Evolutionary conservation across 2,888 invertebrate species (phyloP).

Genomic region (Drosophila diplacantha): DNA sequence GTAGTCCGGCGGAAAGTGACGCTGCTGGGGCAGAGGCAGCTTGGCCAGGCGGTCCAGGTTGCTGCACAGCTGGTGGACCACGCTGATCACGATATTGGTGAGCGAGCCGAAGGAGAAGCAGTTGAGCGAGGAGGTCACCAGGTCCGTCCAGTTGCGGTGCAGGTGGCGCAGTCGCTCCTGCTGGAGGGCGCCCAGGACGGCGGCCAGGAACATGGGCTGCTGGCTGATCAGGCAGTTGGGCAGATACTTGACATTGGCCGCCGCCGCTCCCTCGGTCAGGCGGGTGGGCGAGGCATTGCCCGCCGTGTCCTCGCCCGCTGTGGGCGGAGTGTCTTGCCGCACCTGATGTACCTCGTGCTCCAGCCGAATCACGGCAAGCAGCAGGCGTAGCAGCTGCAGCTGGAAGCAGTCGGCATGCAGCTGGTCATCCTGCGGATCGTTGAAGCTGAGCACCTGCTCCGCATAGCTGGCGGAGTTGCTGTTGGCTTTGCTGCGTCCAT

Average conservation of each 20-base stretch:
- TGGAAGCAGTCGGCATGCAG: slow-evolving; percentile 85
- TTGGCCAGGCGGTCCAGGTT: slow-evolving; percentile 84
- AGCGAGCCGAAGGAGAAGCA: slow-evolving; percentile 86
- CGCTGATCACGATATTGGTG: slow-evolving; percentile 86
- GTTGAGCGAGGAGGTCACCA: slow-evolving; percentile 88
- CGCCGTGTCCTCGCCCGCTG: slow-evolving; percentile 53
- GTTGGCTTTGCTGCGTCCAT: slow-evolving; percentile 47
- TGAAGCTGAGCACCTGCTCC: slow-evolving; percentile 86
- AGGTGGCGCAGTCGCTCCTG: slow-evolving; percentile 84
- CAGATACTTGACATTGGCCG: slow-evolving; percentile 80
- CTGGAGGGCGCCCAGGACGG: slow-evolving; percentile 87
- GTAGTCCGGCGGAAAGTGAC: slow-evolving; percentile 84
- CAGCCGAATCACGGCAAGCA: slow-evolving; percentile 85
- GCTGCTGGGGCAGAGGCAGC: slow-evolving; percentile 69
- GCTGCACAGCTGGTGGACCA: slow-evolving; percentile 84
- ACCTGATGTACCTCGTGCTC: slow-evolving; percentile 84
- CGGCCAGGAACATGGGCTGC: slow-evolving; percentile 89
- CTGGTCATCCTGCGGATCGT: slow-evolving; percentile 82
- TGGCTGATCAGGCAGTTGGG: slow-evolving; percentile 84
- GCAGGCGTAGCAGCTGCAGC: slow-evolving; percentile 82
- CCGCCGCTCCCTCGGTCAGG: slow-evolving; percentile 60
- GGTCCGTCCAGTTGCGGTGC: slow-evolving; percentile 89
- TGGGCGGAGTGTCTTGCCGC: slow-evolving; percentile 77
- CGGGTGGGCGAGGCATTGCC: slow-evolving; percentile 75
- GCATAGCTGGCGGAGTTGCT: slow-evolving; percentile 80